Evolutionary conservation across 2,888 invertebrate species (phyloP).

Genomic region (Cataglyphis albicans): DNA sequence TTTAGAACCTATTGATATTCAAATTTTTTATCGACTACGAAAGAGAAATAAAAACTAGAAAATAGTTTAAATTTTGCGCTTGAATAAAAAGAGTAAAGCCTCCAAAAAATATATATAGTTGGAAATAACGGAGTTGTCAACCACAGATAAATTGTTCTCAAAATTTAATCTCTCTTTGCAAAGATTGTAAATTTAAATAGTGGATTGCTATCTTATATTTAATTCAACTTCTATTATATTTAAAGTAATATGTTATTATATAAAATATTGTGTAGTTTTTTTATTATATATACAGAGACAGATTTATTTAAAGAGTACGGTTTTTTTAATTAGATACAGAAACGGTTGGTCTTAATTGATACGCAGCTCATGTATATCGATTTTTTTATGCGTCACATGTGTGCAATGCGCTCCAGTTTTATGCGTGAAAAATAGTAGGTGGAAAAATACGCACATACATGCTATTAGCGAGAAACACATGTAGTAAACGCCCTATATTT

Average conservation of each 20-base stretch:
- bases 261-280: neutral
- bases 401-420: neutral
- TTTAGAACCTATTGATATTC: neutral
- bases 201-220: neutral
- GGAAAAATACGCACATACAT: slow-evolving; percentile 10
- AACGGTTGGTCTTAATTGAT: slow-evolving; percentile 41
- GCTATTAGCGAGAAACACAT: slow-evolving; percentile 14
- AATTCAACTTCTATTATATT: neutral
- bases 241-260: neutral
- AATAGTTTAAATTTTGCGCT: neutral
- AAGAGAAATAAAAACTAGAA: neutral
- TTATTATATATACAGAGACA: neutral
- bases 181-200: neutral
- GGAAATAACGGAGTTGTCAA: neutral
- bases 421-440: slow-evolving; percentile 2
- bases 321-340: slow-evolving; percentile 30
- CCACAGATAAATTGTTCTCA: neutral
- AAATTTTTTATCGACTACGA: neutral
- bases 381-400: slow-evolving; percentile 8
- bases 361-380: neutral
- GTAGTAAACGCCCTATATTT: slow-evolving; percentile 17
- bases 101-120: neutral
- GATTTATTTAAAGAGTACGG: slow-evolving; percentile 16
- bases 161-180: neutral
- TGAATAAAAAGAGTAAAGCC: neutral